Conservation (phyloP, 2,797 vertebrate genomes). For the Chromobotia macracanthus region DNA sequence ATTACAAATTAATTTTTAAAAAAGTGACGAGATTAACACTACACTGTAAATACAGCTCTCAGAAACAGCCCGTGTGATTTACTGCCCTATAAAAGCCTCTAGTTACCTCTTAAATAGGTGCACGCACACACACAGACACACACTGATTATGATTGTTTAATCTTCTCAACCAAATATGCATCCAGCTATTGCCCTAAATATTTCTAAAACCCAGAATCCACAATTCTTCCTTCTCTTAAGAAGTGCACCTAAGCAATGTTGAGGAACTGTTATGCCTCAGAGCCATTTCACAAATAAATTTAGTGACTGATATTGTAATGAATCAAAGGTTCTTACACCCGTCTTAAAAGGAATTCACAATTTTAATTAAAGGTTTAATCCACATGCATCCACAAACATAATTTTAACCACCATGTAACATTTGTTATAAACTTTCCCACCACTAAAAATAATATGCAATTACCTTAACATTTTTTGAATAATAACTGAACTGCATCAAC, state of each 20-base stretch:
- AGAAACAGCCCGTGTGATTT: not conserved
- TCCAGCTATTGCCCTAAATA: conserved; percentile 44
- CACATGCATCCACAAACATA: too few species aligned
- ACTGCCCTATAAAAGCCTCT: too few species aligned
- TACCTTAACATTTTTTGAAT: too few species aligned
- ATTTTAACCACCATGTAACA: too few species aligned
- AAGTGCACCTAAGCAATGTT: not conserved
- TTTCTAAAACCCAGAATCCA: conserved; percentile 28
- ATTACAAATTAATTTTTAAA: conserved; percentile 12
- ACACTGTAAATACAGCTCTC: not conserved
- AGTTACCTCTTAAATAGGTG: too few species aligned
- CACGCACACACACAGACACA: conserved; percentile 7
- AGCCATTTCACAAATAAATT: not conserved
- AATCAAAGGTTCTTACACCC: too few species aligned
- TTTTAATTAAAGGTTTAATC: too few species aligned
- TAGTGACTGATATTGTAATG: too few species aligned
- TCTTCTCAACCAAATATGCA: conserved; percentile 41
- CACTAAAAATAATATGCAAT: too few species aligned
- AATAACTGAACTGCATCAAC: too few species aligned
- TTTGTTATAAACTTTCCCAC: too few species aligned
- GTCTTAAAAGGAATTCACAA: too few species aligned
- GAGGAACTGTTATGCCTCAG: not conserved
- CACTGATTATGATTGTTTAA: conserved; percentile 43
- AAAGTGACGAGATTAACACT: not conserved
- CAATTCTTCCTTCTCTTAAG: not conserved